Percentiles rank a stretch among this genome's conserved stretches.
Evolutionary conservation across 2,113 vertebrate genomes (phyloP).

Genomic region (Chrysochloris asiatica): DNA sequence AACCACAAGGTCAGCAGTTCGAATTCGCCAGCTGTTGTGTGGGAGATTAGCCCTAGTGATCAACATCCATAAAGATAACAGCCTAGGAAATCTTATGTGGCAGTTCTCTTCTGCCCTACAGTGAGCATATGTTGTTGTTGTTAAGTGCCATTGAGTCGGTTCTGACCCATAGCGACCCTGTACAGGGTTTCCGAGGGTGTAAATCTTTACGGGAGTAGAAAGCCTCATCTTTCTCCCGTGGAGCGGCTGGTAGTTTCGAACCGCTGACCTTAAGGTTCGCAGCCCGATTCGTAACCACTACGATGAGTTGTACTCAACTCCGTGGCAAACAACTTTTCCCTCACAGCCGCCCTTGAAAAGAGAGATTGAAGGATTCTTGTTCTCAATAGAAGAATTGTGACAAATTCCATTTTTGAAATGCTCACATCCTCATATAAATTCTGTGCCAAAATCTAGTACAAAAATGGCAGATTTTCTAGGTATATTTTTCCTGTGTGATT

Average conservation of each 20-base stretch:
- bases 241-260: no score
- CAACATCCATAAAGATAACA: background rate
- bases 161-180: no score
- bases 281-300: no score
- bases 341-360: no score
- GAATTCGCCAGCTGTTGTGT: background rate
- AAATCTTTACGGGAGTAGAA: no score
- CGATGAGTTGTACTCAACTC: no score
- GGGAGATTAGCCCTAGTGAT: background rate
- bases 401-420: constrained; percentile 36
- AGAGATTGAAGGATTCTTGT: constrained; percentile 5
- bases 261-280: no score
- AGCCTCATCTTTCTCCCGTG: no score
- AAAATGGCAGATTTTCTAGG: background rate
- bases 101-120: background rate
- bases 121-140: no score
- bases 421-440: background rate
- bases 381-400: constrained; percentile 24
- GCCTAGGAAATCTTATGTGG: background rate
- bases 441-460: background rate
- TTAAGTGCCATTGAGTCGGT: no score
- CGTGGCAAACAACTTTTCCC: no score
- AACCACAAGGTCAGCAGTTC: background rate
- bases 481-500: background rate
- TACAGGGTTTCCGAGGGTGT: no score